Base-by-base conservation (phyloP, 2,113 vertebrate species). In the Brachypodius melanocephalos region DNA sequence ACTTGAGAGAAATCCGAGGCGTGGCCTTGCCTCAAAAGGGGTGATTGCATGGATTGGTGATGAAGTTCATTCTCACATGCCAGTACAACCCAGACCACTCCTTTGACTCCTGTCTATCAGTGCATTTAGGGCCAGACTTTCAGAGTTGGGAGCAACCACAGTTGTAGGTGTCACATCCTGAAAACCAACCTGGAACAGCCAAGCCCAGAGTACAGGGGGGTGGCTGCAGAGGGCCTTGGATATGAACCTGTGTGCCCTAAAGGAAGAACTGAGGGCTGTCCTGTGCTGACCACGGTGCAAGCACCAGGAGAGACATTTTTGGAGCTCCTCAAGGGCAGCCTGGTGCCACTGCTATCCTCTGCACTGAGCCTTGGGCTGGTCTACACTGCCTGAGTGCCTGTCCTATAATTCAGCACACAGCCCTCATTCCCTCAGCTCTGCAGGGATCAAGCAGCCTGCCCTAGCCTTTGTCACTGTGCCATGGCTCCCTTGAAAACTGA, bases 11-110 rank as follows among this genome's bases (percentile, higher is more conserved):
- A 82, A 85, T 17, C 11, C 31, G 22, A 82, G 24, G 7, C 2
- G 0, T 48, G 19, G 29, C 12, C 21, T 71, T 51, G 29, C 10
- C 57, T 31, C n/a, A 32, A 3, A 8, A 66, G 15, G 14, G 6
- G 2, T 32, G 58, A 24, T 40, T 9, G 3, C 19, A 19, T 0
- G 3, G 25, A 14, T 21, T 3, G 5, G 14, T 63, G 51, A 8
- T 63, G 69, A 24, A 84, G n/a, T 10, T 68, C 66, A 4, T 46
- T 88, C 57, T 68, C 29, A 66, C 2, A 8, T 62, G 34, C 11
- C 8, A 40, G 17, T 43, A 15, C 15, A 67, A 46, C 11, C 12
- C 14, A 8, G 10, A 67, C 9, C 16, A 36, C 6, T 79, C 7
- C 40, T 76, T 72, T 75, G 32, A 32, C 17, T 65, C 25, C 26